Conservation (phyloP, 2,888 invertebrate species). For the Nasonia oneida region DNA sequence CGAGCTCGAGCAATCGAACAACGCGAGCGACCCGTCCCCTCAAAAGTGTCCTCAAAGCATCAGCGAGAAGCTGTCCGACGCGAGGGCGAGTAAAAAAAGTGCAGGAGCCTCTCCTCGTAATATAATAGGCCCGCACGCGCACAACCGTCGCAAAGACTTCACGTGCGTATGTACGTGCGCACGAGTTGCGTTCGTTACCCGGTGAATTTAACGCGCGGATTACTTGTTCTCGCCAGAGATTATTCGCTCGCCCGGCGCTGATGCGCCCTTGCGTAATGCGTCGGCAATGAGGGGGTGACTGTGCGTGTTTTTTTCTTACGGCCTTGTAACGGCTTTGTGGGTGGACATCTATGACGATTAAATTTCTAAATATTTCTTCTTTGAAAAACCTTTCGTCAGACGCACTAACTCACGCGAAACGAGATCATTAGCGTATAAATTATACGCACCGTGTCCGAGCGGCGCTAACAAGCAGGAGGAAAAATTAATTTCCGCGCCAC, state of each 20-base stretch:
- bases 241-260: background rate
- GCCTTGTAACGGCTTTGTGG: too few relatives aligned
- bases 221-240: slow-evolving; percentile 34
- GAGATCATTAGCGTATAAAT: background rate
- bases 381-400: background rate
- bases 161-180: background rate
- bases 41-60: background rate
- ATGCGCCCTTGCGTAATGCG: background rate
- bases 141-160: background rate
- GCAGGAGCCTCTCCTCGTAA: slow-evolving; percentile 3
- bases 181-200: slow-evolving; percentile 22
- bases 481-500: background rate
- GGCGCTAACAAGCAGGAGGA: background rate
- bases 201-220: slow-evolving; percentile 37
- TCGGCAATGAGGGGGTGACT: background rate
- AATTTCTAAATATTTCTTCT: too few relatives aligned
- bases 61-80: background rate
- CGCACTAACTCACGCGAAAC: background rate
- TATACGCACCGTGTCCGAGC: background rate
- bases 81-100: background rate
- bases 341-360: too few relatives aligned
- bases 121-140: slow-evolving; percentile 26
- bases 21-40: background rate
- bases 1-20: background rate
- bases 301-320: background rate